Conservation (phyloP, 1,140 invertebrate genomes). For the Dinoponera quadriceps region DNA sequence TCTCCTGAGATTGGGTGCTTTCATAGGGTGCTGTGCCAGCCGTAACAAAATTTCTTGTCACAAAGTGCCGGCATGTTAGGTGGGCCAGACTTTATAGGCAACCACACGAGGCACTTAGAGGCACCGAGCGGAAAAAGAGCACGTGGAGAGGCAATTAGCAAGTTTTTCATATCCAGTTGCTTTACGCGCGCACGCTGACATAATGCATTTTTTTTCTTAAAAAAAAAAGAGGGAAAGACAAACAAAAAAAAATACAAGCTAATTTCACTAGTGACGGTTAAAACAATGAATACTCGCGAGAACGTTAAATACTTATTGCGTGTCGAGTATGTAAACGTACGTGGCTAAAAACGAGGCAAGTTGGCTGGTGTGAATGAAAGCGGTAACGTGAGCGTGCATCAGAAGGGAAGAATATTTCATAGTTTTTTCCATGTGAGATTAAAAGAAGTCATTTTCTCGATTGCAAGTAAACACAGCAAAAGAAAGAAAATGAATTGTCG, state of each 20-base stretch:
- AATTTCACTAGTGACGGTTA: background rate
- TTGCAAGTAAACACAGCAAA: too few relatives aligned
- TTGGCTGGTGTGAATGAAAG: background rate
- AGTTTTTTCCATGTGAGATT: too few relatives aligned
- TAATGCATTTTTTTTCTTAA: slow-evolving; percentile 4
- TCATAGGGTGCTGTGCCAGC: slow-evolving; percentile 27
- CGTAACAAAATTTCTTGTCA: slow-evolving; percentile 54
- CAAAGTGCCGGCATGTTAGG: slow-evolving; percentile 52
- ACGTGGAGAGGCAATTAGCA: slow-evolving; percentile 24
- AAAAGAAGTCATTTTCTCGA: too few relatives aligned
- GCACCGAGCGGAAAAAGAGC: slow-evolving; percentile 11
- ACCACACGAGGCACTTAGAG: slow-evolving; percentile 13
- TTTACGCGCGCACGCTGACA: background rate
- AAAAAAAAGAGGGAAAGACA: background rate
- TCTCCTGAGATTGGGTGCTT: slow-evolving; percentile 34
- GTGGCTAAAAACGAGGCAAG: background rate
- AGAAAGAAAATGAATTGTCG: too few relatives aligned
- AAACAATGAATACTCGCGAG: slow-evolving; percentile 21
- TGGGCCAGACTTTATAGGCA: slow-evolving; percentile 40
- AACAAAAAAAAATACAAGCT: too few relatives aligned
- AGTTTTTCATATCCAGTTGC: slow-evolving; percentile 35
- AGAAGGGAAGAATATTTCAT: background rate
- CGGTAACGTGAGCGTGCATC: background rate
- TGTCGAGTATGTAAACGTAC: background rate
- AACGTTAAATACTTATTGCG: slow-evolving; percentile 1